Percentiles rank a stretch among this genome's conserved stretches.
Conservation (phyloP, 2,113 vertebrate genomes). For the Procavia capensis region DNA sequence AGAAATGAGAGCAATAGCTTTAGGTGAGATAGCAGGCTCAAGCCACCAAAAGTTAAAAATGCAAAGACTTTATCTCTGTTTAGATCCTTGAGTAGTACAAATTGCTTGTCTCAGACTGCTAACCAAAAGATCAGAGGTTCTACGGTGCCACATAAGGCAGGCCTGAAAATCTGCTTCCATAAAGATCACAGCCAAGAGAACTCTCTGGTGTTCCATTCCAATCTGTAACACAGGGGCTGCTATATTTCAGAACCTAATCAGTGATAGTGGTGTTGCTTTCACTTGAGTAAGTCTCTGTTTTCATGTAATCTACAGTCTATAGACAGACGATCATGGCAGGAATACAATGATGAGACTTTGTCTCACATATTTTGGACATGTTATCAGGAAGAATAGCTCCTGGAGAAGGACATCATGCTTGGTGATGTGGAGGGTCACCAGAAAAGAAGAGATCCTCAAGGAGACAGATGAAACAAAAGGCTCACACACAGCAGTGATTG, state of each 20-base stretch:
- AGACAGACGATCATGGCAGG: background rate
- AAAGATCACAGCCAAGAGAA: background rate
- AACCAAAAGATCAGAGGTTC: background rate
- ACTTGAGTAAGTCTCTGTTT: background rate
- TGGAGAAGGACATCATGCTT: too few relatives aligned
- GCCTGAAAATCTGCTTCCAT: background rate
- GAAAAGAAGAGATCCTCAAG: too few relatives aligned
- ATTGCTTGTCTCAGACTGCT: background rate
- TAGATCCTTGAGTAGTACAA: background rate
- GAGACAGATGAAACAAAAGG: too few relatives aligned
- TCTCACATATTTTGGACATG: too few relatives aligned
- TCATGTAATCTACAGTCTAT: background rate
- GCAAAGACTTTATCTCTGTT: background rate
- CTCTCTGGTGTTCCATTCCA: background rate
- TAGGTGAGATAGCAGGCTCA: background rate
- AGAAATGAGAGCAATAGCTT: too few relatives aligned
- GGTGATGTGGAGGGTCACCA: too few relatives aligned
- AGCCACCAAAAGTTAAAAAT: background rate
- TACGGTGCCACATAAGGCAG: background rate
- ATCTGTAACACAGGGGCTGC: background rate
- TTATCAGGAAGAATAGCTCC: too few relatives aligned
- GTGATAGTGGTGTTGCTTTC: background rate
- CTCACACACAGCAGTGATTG: too few relatives aligned
- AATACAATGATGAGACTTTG: background rate
- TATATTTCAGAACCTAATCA: background rate